Base-by-base conservation (phyloP, 2,888 invertebrate species). In the Pandemis heparana region DNA sequence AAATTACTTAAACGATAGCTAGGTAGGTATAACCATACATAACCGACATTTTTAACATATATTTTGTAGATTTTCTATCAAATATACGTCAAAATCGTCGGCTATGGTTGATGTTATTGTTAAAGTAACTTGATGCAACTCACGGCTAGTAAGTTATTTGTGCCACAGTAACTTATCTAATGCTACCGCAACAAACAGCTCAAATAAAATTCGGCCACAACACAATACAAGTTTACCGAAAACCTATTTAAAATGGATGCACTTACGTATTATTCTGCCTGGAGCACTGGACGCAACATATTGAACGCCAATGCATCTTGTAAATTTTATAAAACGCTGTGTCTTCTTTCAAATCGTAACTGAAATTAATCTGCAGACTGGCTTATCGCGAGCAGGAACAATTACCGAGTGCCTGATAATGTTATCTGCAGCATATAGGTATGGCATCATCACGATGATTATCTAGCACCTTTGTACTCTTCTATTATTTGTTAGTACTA, bases 261-360 rank as follows among this genome's bases (percentile, higher is more conserved):
- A 65, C 71, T 71, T 51, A 71, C 71, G 23, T 48, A n/a, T 23
- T 23, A 10, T 56, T 14, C 46, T 10, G 48, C 41, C 60, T 14
- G 7, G 51, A 10, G 48, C 71, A 60, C 7, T 60, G 18, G 12
- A 56, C 60, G 32, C 71, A 71, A 61, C 65, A 71, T 51, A 71
- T 51, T 23, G 71, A 66, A 23, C 71, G 60, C 71, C 71, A 71
- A 61, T 71, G 71, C 71, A 71, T 71, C 7, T 71, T 66, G 16
- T 1, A 39, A 16, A 56, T 18, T n/a, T 16, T 16, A 65, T n/a
- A 18, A 51, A 38, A 6, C 38, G 39, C 14, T 38, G 39, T 32
- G 59, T 32, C n/a, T 48, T n/a, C 43, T 46, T 16, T 10, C 32
- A 32, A 68, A 59, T 43, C 32, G 48, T 60, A 38, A 53, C 48